Base-by-base conservation (phyloP, 2,888 invertebrate genomes). In the Microctonus aethiopoides region DNA sequence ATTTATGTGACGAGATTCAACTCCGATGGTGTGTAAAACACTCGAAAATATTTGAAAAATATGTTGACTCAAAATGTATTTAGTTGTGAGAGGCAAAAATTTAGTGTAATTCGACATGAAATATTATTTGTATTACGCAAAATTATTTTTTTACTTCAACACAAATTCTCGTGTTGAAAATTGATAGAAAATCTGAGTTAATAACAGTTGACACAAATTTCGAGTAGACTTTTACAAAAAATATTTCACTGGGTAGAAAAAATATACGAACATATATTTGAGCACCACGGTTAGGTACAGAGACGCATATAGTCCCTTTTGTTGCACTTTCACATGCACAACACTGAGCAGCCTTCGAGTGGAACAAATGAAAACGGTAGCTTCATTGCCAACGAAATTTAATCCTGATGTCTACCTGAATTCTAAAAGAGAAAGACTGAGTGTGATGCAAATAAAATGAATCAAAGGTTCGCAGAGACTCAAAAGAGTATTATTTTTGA, bases 381-480 rank as follows among this genome's bases (percentile, higher is more conserved):
- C 69, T 74, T 74, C 74, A 78, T 77, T 77, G 80, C 80, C 74
- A 64, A 74, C 77, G 79, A 80, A 81, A 81, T 78, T 75, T 73
- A 76, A 81, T 78, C 71, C 74, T 41, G 63, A 20, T 65, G 61
- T 56, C 70, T 34, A 75, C 74, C 76, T 75, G 73, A 51, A 39
- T 63, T 59, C 36, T 56, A 52, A 60, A 59, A 59, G 60, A 26
- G 59, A 66, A 41, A 60, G 62, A 52, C 39, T 22, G 32, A 34
- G 16, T 46, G 5, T 34, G 60, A 62, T 34, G 63, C 41, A 56
- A 63, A 46, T 24, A 41, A 63, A 68, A 34, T 32, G 16, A 59
- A 64, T 11, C 46, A 60, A 46, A 46, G 56, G 32, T 29, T 7
- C 51, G 51, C 24, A 34, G 61, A 57, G 32, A 54, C 67, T 20